These are phyloP conservation scores for Madoqua kirkii DNA, from an alignment of 2,113 vertebrate species.

Conservation along the genomic window DNA sequence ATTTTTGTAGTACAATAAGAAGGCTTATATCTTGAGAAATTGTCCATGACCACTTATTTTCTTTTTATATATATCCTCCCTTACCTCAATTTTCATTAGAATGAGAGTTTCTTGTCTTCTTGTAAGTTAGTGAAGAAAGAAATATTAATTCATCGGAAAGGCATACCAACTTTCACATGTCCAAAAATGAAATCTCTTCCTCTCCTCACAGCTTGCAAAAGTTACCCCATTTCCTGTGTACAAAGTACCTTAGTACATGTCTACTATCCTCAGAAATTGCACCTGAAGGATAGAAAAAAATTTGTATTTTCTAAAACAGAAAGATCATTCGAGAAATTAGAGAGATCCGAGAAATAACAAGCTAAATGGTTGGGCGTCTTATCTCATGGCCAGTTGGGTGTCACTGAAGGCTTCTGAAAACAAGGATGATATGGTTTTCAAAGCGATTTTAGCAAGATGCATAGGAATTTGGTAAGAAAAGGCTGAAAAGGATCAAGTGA, in stretches of 20 bases:
- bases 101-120: not conserved
- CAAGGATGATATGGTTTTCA: not conserved
- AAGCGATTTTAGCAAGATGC: not conserved
- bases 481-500: not conserved
- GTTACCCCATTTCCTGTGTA: not conserved
- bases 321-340: not conserved
- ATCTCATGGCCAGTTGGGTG: not conserved
- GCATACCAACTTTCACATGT: not conserved
- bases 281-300: not conserved
- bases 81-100: not conserved
- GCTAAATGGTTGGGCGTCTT: not conserved
- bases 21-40: not conserved
- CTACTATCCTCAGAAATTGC: not conserved
- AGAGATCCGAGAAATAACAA: not conserved
- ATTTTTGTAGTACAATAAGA: not conserved
- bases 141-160: slow-evolving; percentile 2
- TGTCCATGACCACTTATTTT: not conserved
- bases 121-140: not conserved
- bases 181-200: not conserved
- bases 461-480: not conserved
- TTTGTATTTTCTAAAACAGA: not conserved
- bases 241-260: not conserved
- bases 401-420: not conserved
- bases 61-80: not conserved
- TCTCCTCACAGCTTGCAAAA: not conserved